Conservation (phyloP, 2,113 vertebrate species). For the Cochlearius cochlearius region DNA sequence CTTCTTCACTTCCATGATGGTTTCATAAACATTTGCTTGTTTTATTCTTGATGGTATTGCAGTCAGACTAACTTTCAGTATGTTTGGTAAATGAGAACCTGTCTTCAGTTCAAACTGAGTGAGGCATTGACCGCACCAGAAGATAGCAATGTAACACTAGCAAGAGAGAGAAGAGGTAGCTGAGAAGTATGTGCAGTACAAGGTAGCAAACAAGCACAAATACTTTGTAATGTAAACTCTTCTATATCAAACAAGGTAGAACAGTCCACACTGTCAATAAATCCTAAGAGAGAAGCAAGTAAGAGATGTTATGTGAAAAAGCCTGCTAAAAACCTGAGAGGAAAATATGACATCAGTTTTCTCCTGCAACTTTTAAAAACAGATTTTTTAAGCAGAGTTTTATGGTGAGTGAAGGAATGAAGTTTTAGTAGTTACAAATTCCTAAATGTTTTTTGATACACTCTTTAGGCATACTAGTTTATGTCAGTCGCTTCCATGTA, state of each 20-base stretch:
- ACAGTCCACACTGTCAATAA: not conserved
- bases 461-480: not conserved
- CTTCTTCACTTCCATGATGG: not conserved
- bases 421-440: not conserved
- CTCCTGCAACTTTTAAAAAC: not conserved
- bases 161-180: not conserved
- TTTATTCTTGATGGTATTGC: not conserved
- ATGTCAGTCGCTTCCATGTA: not conserved
- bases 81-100: not conserved
- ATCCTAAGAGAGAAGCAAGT: not conserved
- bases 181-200: not conserved
- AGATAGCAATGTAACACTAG: not conserved
- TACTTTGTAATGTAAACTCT: not conserved
- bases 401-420: not conserved
- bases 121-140: not conserved
- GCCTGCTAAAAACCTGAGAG: not conserved
- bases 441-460: not conserved
- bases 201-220: not conserved
- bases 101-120: not conserved
- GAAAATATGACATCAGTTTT: not conserved
- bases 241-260: not conserved
- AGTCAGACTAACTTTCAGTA: not conserved
- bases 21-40: not conserved
- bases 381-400: not conserved
- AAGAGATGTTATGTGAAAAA: not conserved